Evolutionary conservation across 2,113 vertebrate genomes (phyloP), one percentile per base, ranked within the genome.

Genomic region (Parotia lawesii): DNA sequence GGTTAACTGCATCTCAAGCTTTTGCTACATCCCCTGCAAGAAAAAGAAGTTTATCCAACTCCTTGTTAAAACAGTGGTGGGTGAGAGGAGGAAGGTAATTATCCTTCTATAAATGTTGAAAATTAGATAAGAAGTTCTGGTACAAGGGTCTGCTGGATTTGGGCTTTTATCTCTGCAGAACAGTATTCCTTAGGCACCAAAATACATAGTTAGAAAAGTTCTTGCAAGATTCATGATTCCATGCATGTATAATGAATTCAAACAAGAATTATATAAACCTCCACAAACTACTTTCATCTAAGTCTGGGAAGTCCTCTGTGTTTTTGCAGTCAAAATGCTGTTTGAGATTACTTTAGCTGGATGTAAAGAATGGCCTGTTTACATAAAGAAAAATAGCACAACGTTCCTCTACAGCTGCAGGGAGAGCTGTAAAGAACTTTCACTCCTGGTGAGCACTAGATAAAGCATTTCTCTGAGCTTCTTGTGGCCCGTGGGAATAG

Each of bases 221-320:
- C 90, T 88, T 96, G 95, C 67, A 96, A 96, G 95, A 96, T 96
- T 96, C 92, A 95, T 96, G 92, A 93, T 85, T 66, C 79, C 88
- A 88, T 91, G 85, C 90, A 95, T 90, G 72, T 96, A 92, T 96
- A 96, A 96, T 96, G 90, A 94, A 95, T 94, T 96, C 72, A 92
- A 96, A 80, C 64, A 86, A 80, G 88, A 90, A 73, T 96, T 96
- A 96, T 58, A 95, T 96, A 96, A 96, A 90, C 85, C 85, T 94
- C 72, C 73, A 38, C 31, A 4, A 96, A 85, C 71, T 66, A 88
- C 96, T 96, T 96, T 94, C 95, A 96, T 96, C 95, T 93, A 33
- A 82, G 82, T 42, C 71, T 80, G 47, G 42, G 60, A 92, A 96
- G 75, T 95, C 92, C 92, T 96, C 96, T 96, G 92, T 95, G 95